Percentiles rank a stretch among this genome's conserved stretches.
These are phyloP conservation scores for Lithosia quadra DNA, from an alignment of 2,888 invertebrate genomes.

Conservation along the genomic window DNA sequence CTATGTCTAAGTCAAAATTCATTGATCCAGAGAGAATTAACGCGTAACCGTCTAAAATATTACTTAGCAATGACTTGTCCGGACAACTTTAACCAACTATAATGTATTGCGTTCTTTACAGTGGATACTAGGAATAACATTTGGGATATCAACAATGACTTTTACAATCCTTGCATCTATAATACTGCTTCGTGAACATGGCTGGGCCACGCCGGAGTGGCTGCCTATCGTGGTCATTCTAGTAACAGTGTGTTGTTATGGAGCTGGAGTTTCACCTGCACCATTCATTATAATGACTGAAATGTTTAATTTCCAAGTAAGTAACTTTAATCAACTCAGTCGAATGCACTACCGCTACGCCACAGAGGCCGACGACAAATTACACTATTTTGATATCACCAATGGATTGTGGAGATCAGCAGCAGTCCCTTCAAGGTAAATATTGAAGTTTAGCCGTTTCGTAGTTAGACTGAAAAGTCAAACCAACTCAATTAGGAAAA, in stretches of 20 bases:
- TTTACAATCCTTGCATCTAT: slow-evolving; percentile 52
- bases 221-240: slow-evolving; percentile 55
- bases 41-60: no score
- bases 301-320: slow-evolving; percentile 69
- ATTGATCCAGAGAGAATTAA: no score
- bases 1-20: no score
- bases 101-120: slow-evolving; percentile 25
- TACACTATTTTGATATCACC: no score
- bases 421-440: no score
- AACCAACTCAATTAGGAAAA: no score
- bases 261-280: slow-evolving; percentile 59
- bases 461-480: no score
- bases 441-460: no score
- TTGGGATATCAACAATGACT: slow-evolving; percentile 43
- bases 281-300: slow-evolving; percentile 68
- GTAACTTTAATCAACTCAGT: not conserved
- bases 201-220: slow-evolving; percentile 56
- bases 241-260: slow-evolving; percentile 55
- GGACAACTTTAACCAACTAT: not conserved
- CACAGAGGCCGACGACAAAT: no score
- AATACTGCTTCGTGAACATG: slow-evolving; percentile 47
- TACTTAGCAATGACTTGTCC: no score
- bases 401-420: no score
- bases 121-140: slow-evolving; percentile 54
- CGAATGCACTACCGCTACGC: no score